A percentile compares a stretch with the other conserved stretches of the same genome.
phyloP scores from a whole-genome alignment of 2,113 vertebrate genomes.

The Polypterus senegalus region DNA sequence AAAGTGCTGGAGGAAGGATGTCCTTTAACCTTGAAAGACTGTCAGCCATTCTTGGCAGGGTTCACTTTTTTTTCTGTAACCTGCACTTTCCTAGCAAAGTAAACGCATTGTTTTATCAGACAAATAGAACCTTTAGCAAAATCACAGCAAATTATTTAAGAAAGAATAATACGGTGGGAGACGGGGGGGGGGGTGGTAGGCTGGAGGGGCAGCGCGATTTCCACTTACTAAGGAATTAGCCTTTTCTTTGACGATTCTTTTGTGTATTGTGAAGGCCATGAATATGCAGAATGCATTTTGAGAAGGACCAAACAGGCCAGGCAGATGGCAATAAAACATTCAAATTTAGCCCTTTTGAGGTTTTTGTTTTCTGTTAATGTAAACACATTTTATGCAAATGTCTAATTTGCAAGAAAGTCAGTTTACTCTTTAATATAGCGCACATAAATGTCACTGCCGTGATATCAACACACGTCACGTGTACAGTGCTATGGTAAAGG shows the following conservation, averaged over 20 bases:
- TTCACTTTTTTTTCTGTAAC: conserved; percentile 19
- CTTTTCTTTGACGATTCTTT: conserved; percentile 9
- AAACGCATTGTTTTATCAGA: conserved; percentile 1
- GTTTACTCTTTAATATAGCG: too few relatives aligned
- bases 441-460: too few relatives aligned
- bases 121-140: conserved; percentile 2
- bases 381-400: conserved; percentile 14
- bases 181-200: too few relatives aligned
- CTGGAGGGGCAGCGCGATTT: too few relatives aligned
- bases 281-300: conserved; percentile 12
- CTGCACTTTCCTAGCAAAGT: conserved; percentile 6
- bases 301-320: conserved; percentile 13
- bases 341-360: not conserved
- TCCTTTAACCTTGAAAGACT: conserved; percentile 30
- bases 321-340: conserved; percentile 11
- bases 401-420: not conserved
- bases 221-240: not conserved
- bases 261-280: conserved; percentile 5
- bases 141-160: not conserved
- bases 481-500: too few relatives aligned
- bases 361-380: conserved; percentile 5
- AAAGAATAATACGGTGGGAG: too few relatives aligned
- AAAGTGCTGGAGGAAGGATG: conserved; percentile 21
- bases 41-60: conserved; percentile 26
- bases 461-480: too few relatives aligned